A percentile compares a stretch with the other conserved stretches of the same genome.
These are phyloP conservation scores for Drosophila grimshawi DNA, from an alignment of 1,140 invertebrate genomes.

Conservation along the genomic window DNA sequence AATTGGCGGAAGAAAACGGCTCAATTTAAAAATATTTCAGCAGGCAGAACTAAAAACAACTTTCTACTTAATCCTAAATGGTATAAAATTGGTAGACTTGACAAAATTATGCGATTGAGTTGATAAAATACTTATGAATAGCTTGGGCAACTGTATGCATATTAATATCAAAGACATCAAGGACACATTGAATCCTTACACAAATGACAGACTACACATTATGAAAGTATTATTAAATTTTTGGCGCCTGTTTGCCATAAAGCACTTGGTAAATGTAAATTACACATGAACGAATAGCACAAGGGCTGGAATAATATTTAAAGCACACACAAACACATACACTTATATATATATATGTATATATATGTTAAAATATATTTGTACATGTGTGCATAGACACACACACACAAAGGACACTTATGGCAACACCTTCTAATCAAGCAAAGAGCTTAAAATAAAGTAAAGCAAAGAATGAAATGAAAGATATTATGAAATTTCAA, in stretches of 20 bases:
- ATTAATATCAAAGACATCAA: constrained; percentile 14
- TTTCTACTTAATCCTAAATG: not conserved
- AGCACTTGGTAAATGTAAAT: constrained; percentile 72
- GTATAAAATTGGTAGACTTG: not conserved
- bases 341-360: not conserved
- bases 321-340: constrained; percentile 26
- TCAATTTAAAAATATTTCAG: too few species aligned
- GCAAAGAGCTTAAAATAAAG: constrained; percentile 82
- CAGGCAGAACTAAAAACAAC: not conserved
- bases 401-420: constrained; percentile 64
- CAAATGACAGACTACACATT: constrained; percentile 23
- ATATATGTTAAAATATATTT: not conserved
- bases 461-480: constrained; percentile 81
- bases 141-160: not conserved
- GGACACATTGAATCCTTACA: constrained; percentile 2
- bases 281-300: constrained; percentile 61
- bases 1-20: too few species aligned
- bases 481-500: constrained; percentile 83
- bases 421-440: constrained; percentile 82
- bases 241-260: constrained; percentile 56
- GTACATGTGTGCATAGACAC: not conserved
- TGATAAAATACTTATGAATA: not conserved
- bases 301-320: constrained; percentile 58
- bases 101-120: constrained; percentile 1
- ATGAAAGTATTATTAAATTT: constrained; percentile 71